Conservation (phyloP, 2,888 invertebrate genomes). For the Trachelus stipa region DNA sequence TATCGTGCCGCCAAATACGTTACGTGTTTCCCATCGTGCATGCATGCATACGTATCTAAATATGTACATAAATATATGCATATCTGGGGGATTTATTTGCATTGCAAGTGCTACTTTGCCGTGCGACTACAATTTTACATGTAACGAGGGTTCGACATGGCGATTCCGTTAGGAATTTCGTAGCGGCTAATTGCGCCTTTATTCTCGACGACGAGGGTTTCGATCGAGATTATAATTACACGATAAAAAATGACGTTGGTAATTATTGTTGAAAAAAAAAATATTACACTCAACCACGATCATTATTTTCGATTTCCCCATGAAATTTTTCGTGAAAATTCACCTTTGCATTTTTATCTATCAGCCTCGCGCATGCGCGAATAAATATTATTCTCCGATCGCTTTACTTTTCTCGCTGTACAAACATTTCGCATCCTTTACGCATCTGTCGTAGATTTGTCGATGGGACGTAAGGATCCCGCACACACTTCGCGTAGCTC, state of each 20-base stretch:
- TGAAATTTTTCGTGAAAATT: neutral
- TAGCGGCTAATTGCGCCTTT: neutral
- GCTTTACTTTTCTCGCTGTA: neutral
- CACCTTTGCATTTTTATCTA: neutral
- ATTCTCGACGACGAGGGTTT: neutral
- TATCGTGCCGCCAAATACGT: conserved; percentile 2
- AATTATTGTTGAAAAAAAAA: neutral
- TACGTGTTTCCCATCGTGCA: neutral
- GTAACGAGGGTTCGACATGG: neutral
- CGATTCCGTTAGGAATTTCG: neutral
- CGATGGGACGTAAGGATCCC: neutral
- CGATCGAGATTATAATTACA: neutral
- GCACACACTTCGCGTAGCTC: too few relatives aligned
- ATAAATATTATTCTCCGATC: neutral
- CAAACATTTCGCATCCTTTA: neutral
- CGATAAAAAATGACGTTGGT: neutral
- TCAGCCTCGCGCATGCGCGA: neutral
- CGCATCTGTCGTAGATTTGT: neutral
- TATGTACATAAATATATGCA: conserved; percentile 6
- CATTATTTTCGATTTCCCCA: fast-evolving
- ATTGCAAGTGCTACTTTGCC: neutral
- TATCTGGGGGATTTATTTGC: conserved; percentile 6
- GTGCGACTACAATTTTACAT: neutral
- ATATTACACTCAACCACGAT: neutral
- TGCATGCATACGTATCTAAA: neutral